Percentiles rank a stretch among this genome's conserved stretches.
Conservation (phyloP, 2,888 invertebrate species). For the Bhutanitis thaidina region DNA sequence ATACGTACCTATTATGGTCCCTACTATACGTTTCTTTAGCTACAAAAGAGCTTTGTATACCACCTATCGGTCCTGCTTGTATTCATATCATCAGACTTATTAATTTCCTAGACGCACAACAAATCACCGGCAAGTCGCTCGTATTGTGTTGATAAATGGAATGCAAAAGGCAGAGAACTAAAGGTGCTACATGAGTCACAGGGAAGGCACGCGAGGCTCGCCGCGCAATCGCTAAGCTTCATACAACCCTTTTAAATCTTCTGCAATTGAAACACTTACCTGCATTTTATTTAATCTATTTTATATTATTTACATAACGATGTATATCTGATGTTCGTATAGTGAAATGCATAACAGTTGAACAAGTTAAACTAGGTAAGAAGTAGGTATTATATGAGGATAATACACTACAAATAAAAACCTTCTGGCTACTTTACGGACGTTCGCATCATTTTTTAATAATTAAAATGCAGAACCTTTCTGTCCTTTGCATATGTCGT, state of each 20-base stretch:
- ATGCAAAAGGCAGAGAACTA: conserved; percentile 59
- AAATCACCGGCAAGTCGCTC: conserved; percentile 28
- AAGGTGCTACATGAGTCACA: conserved; percentile 61
- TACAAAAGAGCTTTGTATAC: conserved; percentile 2
- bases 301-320: neutral
- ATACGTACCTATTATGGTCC: too few relatives aligned
- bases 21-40: too few relatives aligned
- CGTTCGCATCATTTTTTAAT: too few relatives aligned
- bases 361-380: too few relatives aligned
- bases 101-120: conserved; percentile 21
- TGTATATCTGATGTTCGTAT: neutral
- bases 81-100: conserved; percentile 19
- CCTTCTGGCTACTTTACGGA: too few relatives aligned
- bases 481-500: too few relatives aligned
- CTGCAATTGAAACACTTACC: neutral
- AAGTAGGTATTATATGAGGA: too few relatives aligned
- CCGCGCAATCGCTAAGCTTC: conserved; percentile 17
- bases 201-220: conserved; percentile 54
- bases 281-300: conserved; percentile 1
- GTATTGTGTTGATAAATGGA: conserved; percentile 40
- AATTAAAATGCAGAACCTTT: too few relatives aligned
- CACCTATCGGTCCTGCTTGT: neutral
- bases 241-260: conserved; percentile 13
- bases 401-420: too few relatives aligned
- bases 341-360: too few relatives aligned